Base-by-base conservation (phyloP, 2,113 vertebrate genomes). In the Percopsis transmontana region DNA sequence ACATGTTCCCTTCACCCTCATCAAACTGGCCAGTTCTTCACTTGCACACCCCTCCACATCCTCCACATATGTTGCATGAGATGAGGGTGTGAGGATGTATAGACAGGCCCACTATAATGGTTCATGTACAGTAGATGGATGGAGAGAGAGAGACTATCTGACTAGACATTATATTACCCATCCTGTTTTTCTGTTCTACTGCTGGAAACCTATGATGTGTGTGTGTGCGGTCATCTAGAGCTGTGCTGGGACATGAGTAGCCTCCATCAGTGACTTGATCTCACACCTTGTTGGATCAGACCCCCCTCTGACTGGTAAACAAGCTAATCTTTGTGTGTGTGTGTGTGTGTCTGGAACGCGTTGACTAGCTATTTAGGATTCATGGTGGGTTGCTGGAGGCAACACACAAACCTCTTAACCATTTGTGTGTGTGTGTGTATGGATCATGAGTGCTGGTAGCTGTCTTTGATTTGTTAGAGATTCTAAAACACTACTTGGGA, bases 241-340 rank as follows among this genome's bases (percentile, higher is more conserved):
- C 72, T 87, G 87, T 88, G 89, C 82, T 77, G 82, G 74, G 79
- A 86, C 86, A 90, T 90, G 81, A 84, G 86, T 66, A 76, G 54
- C 19, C 79, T 76, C 64, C 74, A 90, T 90, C 88, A 90, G 82
- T 70, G 64, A 76, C 75, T 84, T 68, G 68, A 87, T 87, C 81
- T 87, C 81, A 85, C 69, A 77, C 74, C 68, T 82, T 82, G 82
- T 77, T 77, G 58, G 67, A 85, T 70, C 75, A 66, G 77, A 79
- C 78, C 87, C 84, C 90, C 90, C 79, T 81, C 83, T 55, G 87
- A 73, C 78, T 66, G 51, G 80, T 86, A 90, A 89, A 91, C 85
- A 87, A 88, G 76, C 81, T 89, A 85, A 88, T 88, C 85, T 84
- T 68, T 50, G 58, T 44, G 74, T 76, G 70, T 68, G 54, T 66